Percentiles rank a stretch among this genome's conserved stretches.
Conservation (phyloP, 1,140 invertebrate genomes). For the Aphaenogaster floridana region DNA sequence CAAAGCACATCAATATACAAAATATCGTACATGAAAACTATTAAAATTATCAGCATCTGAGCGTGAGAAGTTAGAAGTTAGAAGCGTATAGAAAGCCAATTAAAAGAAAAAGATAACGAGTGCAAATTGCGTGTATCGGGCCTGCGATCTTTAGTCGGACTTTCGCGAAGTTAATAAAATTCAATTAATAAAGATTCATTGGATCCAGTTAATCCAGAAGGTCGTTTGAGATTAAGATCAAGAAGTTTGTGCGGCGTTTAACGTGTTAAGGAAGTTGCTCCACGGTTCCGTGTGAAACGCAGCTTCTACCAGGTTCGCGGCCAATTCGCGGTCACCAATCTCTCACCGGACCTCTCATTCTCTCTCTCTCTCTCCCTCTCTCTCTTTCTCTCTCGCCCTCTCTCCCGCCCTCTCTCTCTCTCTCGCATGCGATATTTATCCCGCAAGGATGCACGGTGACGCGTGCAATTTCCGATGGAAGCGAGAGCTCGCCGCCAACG, state of each 20-base stretch:
- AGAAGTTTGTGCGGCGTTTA: neutral
- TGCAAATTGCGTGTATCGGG: neutral
- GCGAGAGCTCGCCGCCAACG: conserved; percentile 47
- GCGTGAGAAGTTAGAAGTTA: neutral
- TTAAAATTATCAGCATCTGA: neutral
- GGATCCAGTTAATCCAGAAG: neutral
- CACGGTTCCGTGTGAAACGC: conserved; percentile 2
- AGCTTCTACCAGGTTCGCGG: neutral
- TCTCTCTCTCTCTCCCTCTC: neutral
- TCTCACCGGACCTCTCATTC: conserved; percentile 11
- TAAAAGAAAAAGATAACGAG: neutral
- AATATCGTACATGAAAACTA: neutral
- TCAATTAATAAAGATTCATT: conserved; percentile 14
- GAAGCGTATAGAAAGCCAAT: neutral
- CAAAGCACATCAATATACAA: neutral
- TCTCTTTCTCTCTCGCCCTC: neutral
- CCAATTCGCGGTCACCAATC: conserved; percentile 42
- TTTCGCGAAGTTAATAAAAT: neutral
- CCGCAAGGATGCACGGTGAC: conserved; percentile 54
- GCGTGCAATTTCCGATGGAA: conserved; percentile 62
- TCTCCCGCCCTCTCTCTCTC: neutral
- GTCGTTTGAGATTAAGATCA: conserved; percentile 31
- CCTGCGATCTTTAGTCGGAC: neutral
- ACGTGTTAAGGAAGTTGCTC: neutral
- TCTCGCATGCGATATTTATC: conserved; percentile 43